Base-by-base conservation (phyloP, 2,888 invertebrate genomes). In the Ophion obscuratus region DNA sequence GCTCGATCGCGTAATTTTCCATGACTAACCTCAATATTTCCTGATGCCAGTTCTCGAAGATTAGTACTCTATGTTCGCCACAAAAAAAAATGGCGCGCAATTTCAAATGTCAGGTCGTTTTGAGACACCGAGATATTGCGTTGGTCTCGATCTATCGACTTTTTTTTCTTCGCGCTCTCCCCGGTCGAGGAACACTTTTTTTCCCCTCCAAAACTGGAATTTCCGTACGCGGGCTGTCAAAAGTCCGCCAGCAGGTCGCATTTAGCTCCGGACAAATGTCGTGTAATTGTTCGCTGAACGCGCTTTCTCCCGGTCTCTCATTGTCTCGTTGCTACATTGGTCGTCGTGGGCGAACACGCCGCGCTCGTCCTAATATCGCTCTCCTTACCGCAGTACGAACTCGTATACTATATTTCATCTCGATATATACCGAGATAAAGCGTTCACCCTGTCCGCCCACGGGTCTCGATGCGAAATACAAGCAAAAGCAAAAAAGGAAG, bases 191-290 rank as follows among this genome's bases (percentile, higher is more conserved):
- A 7, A 40, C 9, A 36, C 36, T 36, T 40, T 40, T 40, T 40
- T 4, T 2, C 4, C 31, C 4, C 31, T 4, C 6, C 47, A 20
- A 6, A 20, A 44, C 3, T 27, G 14, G 24, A 31, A 17, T 53
- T 24, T 76, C 84, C 86, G 87, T 82, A 88, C 89, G 88, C 89
- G 88, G 88, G 85, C 87, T 90, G 88, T 90, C 91, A 90, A 91
- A 91, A 90, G 90, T 82, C 4, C 4, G 31, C 86, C 87, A 87
- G 87, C 87, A 40, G 40, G 88, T 90, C 86, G 89, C 84, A 89
- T 91, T 89, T 88, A 87, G 85, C 87, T 31, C 86, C 88, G 89
- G 83, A 85, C 88, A 87, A 87, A 87, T 87, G 82, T 85, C 77
- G 83, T 85, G 88, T 88, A 87, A 88, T 88, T 87, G 87, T 85